Evolutionary conservation across 2,113 vertebrate genomes (phyloP).

Genomic region (Mesitornis unicolor): DNA sequence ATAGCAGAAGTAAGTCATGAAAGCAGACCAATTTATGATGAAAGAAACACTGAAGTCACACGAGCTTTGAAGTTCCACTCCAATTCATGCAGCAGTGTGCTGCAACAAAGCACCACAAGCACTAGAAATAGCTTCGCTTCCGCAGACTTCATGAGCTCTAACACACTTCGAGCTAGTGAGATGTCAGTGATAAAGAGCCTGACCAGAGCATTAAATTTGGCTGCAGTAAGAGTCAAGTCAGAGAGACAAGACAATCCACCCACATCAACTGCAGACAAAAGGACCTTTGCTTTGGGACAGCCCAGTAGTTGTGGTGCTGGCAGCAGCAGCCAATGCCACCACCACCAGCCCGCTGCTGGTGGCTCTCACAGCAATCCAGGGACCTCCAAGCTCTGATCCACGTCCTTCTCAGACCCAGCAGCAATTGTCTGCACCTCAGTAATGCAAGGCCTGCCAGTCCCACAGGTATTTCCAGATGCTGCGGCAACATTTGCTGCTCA

Average conservation of each 20-base stretch:
- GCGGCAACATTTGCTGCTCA: background rate
- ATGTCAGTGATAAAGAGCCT: background rate
- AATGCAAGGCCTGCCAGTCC: background rate
- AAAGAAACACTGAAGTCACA: background rate
- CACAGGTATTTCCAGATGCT: background rate
- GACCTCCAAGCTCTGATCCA: background rate
- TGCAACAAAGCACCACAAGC: background rate
- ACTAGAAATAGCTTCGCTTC: background rate
- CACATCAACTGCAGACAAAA: background rate
- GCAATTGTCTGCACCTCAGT: background rate
- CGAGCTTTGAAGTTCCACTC: background rate
- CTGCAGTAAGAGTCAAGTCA: background rate
- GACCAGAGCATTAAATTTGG: background rate
- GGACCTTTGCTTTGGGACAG: background rate
- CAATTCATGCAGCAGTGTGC: background rate
- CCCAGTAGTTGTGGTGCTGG: background rate
- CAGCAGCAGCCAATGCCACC: background rate
- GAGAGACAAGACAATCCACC: background rate
- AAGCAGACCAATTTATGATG: background rate
- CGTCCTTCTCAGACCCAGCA: background rate
- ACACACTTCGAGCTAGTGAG: rapidly evolving
- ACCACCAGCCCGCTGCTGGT: background rate
- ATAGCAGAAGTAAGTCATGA: background rate
- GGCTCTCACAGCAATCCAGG: background rate
- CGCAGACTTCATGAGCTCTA: background rate